Evolutionary conservation across 2,113 vertebrate genomes (phyloP).

Genomic region (Mola mola): DNA sequence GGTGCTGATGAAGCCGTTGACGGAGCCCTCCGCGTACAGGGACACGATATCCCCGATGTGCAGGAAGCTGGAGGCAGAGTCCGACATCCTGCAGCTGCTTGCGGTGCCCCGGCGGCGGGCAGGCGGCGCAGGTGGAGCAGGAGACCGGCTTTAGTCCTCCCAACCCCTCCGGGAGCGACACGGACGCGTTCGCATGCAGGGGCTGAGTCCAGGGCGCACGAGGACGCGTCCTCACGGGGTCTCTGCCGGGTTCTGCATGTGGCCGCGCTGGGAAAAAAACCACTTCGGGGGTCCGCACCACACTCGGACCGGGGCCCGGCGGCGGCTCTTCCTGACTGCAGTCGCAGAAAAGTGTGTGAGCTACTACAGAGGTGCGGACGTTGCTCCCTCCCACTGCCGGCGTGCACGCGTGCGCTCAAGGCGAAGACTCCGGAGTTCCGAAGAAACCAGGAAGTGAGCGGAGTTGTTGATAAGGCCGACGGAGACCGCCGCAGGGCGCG

Average conservation of each 20-base stretch:
- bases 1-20: slow-evolving; percentile 95
- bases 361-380: not conserved
- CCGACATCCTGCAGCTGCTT: slow-evolving; percentile 80
- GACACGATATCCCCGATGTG: slow-evolving; percentile 95
- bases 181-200: not conserved
- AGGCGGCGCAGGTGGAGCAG: not conserved
- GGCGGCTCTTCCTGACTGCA: not conserved
- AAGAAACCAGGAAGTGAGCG: slow-evolving; percentile 62
- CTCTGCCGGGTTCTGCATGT: slow-evolving; percentile 33
- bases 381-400: not conserved
- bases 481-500: not conserved
- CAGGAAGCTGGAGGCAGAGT: slow-evolving; percentile 93
- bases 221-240: not conserved
- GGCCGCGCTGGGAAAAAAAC: not conserved
- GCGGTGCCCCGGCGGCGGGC: not conserved
- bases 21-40: slow-evolving; percentile 91
- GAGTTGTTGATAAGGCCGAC: slow-evolving; percentile 42
- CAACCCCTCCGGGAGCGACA: too few relatives aligned
- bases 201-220: not conserved
- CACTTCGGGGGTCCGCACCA: too few relatives aligned
- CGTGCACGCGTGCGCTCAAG: slow-evolving; percentile 7
- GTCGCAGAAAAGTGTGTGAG: too few relatives aligned
- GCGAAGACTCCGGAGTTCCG: slow-evolving; percentile 13
- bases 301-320: not conserved
- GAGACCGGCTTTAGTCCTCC: not conserved